Evolutionary conservation across 1,140 invertebrate genomes (phyloP), one percentile per base, ranked within the genome.

Genomic region (Whitmania pigra): DNA sequence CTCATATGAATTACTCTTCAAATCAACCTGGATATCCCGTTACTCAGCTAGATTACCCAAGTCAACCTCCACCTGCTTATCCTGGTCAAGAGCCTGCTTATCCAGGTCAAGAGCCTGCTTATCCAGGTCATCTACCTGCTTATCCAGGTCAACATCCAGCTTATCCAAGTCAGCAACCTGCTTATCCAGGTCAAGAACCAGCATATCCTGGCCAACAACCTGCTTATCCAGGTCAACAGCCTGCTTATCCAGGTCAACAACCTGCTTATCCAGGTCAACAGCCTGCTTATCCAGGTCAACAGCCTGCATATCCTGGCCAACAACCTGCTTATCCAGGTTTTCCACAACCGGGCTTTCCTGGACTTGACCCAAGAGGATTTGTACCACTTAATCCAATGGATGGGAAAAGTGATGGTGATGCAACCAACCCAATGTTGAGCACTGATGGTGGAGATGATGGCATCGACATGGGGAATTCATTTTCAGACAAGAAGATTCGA

Each of bases 401-500:
- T 55, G 55, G 67, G 67, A n/a, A 40, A 25, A 68, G 40, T 53
- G 40, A 36, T 29, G 43, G 43, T 7, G 43, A 49, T 49, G 43
- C 67, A 20, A n/a, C 67, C 22, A 49, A 68, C 17, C 67, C 67
- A 29, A 15, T 22, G 40, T 13, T 53, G 9, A 53, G 29, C 22
- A 40, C n/a, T 5, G n/a, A 53, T 54, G 69, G 49, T 25, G 57
- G 13, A 2, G 55, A 49, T 29, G 67, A 54, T n/a, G 67, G 55
- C 29, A 43, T 66, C 0, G 72, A 57, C 40, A 70, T 43, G 5
- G 63, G 60, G n/a, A 25, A 22, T 36, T 75, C 75, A 15, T 79
- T 79, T 73, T 78, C 77, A 40, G 77, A 80, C 53, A 80, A 80
- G 73, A 73, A 74, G 13, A 69, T 80, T 27, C 67, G 79, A 17